Percentiles rank a stretch among this genome's conserved stretches.
Conservation (phyloP, 2,888 invertebrate species). For the Diarsia brunnea region DNA sequence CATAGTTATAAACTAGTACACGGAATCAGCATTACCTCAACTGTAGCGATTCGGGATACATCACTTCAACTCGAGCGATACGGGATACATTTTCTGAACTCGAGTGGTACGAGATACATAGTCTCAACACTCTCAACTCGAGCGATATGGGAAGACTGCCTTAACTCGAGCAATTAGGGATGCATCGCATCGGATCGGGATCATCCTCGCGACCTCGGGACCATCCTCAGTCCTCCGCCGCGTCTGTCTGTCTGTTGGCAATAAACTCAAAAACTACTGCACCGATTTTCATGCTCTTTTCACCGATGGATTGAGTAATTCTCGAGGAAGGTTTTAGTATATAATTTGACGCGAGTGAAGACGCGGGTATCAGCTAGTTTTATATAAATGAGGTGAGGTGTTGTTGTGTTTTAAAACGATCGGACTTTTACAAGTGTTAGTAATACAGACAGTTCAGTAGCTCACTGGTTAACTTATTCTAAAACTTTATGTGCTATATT, state of each 20-base stretch:
- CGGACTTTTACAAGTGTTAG: background rate
- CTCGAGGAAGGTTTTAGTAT: too few relatives aligned
- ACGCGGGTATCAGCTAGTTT: too few relatives aligned
- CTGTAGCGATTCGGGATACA: background rate
- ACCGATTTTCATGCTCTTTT: too few relatives aligned
- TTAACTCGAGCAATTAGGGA: background rate
- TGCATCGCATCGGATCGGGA: background rate
- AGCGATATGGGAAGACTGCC: background rate
- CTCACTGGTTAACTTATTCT: conserved; percentile 8
- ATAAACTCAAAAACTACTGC: too few relatives aligned
- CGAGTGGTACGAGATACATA: background rate
- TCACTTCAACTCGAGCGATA: background rate
- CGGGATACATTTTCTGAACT: background rate
- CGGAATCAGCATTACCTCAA: background rate
- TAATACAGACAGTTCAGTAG: background rate
- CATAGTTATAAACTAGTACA: background rate
- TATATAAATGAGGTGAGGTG: background rate
- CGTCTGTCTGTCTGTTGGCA: too few relatives aligned
- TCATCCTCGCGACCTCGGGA: too few relatives aligned
- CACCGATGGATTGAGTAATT: too few relatives aligned
- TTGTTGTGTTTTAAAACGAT: background rate
- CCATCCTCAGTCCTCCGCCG: too few relatives aligned
- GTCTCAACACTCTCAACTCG: background rate
- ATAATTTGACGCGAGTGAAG: too few relatives aligned
- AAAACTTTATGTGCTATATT: conserved; percentile 1